Evolutionary conservation across 1,140 invertebrate species (phyloP).

Genomic region (Zaprionus ornatus): DNA sequence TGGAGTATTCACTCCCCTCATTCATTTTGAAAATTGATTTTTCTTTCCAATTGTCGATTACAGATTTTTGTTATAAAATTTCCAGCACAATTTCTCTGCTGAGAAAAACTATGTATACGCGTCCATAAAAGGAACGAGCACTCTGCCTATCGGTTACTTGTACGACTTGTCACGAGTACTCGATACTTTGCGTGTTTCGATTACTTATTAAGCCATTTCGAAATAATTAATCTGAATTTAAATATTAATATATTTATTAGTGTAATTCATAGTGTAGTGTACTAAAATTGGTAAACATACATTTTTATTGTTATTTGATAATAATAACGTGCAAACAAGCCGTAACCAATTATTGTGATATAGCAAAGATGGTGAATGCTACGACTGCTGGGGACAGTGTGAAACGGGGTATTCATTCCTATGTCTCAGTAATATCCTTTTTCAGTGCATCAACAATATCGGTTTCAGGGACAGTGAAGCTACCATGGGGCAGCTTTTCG

Average conservation of each 20-base stretch:
- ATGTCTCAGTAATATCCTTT: not conserved
- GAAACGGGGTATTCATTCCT: not conserved
- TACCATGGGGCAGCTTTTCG: constrained; percentile 49
- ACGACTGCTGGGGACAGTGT: not conserved
- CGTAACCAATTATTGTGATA: not conserved
- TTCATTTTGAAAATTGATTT: constrained; percentile 51
- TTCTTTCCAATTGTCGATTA: constrained; percentile 13
- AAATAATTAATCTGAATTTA: not conserved
- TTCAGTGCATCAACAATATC: constrained; percentile 49
- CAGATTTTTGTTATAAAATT: constrained; percentile 40
- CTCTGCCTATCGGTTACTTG: constrained; percentile 28
- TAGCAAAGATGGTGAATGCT: not conserved
- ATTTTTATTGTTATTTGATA: not conserved
- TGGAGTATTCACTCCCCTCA: constrained; percentile 70
- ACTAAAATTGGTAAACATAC: not conserved
- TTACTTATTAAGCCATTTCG: not conserved
- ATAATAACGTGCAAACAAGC: not conserved
- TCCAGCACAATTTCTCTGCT: constrained; percentile 43
- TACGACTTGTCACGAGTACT: constrained; percentile 7
- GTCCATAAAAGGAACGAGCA: constrained; percentile 43
- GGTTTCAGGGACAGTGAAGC: constrained; percentile 47
- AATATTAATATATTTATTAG: not conserved
- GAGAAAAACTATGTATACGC: constrained; percentile 52
- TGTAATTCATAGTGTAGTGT: not conserved
- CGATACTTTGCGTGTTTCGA: constrained; percentile 1